Evolutionary conservation across 1,140 invertebrate species (phyloP).

Genomic region (Marisa cornuarietis): DNA sequence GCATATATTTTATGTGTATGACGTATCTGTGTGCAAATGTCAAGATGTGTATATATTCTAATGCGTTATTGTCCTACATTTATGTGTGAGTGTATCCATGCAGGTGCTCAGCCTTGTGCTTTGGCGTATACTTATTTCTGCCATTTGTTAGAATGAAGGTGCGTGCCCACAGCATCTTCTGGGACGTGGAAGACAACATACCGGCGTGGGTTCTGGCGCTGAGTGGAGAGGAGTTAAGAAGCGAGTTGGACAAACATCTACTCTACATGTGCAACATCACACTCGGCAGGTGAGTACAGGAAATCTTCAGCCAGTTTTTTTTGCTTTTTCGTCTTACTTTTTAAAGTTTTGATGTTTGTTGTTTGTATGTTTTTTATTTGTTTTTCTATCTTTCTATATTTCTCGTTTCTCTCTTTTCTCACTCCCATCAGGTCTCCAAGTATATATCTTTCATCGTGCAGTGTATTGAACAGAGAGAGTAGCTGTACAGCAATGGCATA

Average conservation of each 20-base stretch:
- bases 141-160: constrained; percentile 39
- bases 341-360: background rate
- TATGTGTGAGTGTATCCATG: too few relatives aligned
- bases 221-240: constrained; percentile 21
- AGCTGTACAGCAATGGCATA: too few relatives aligned
- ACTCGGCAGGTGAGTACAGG: constrained; percentile 43
- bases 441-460: too few relatives aligned
- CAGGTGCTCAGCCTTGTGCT: too few relatives aligned
- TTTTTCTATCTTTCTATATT: background rate
- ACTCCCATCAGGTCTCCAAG: too few relatives aligned
- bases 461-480: too few relatives aligned
- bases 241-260: constrained; percentile 35
- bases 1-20: too few relatives aligned
- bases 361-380: background rate
- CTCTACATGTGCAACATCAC: constrained; percentile 34
- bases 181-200: constrained; percentile 32
- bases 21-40: too few relatives aligned
- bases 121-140: too few relatives aligned
- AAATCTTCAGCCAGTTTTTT: background rate
- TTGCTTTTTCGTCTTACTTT: background rate
- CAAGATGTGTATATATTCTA: too few relatives aligned
- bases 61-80: too few relatives aligned
- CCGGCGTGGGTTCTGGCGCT: constrained; percentile 40
- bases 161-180: constrained; percentile 51
- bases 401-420: background rate